These are phyloP conservation scores for Lasioglossum morio DNA, from an alignment of 2,888 invertebrate genomes.

Conservation along the genomic window DNA sequence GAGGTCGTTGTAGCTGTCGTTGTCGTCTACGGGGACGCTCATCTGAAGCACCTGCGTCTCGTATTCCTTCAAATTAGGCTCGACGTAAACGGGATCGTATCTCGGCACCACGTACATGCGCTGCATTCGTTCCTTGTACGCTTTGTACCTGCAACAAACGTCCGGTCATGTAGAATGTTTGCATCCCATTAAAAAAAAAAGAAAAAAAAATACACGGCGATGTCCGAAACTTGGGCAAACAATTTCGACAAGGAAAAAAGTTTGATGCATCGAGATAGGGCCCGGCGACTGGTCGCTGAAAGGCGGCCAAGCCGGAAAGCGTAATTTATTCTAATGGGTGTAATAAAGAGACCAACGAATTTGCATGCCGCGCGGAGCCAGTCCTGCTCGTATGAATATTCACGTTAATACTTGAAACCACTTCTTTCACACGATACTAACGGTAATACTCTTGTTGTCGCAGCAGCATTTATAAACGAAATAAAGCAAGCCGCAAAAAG, in stretches of 20 bases:
- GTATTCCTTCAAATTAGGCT: slow-evolving; percentile 95
- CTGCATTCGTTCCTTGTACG: slow-evolving; percentile 93
- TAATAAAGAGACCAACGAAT: slow-evolving; percentile 68
- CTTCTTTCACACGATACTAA: slow-evolving; percentile 52
- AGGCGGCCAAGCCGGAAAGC: slow-evolving; percentile 64
- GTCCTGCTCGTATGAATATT: slow-evolving; percentile 56
- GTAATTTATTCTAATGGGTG: slow-evolving; percentile 73
- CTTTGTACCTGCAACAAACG: slow-evolving; percentile 89
- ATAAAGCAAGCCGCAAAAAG: neutral
- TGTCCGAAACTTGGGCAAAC: slow-evolving; percentile 7
- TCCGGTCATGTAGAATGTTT: neutral
- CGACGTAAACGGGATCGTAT: slow-evolving; percentile 89
- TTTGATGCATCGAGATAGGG: slow-evolving; percentile 9
- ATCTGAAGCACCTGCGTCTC: slow-evolving; percentile 97
- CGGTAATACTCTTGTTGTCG: slow-evolving; percentile 17
- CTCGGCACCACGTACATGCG: slow-evolving; percentile 90
- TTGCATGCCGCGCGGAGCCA: slow-evolving; percentile 43
- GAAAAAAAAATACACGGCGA: too few species aligned
- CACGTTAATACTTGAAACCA: slow-evolving; percentile 44
- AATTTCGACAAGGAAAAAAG: neutral
- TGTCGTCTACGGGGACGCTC: slow-evolving; percentile 95
- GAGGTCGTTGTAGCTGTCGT: slow-evolving; percentile 91
- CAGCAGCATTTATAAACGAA: slow-evolving; percentile 1
- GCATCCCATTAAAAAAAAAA: neutral
- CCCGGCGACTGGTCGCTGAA: slow-evolving; percentile 19